Conservation (phyloP, 2,888 invertebrate species). For the Mycalesis mineus region DNA sequence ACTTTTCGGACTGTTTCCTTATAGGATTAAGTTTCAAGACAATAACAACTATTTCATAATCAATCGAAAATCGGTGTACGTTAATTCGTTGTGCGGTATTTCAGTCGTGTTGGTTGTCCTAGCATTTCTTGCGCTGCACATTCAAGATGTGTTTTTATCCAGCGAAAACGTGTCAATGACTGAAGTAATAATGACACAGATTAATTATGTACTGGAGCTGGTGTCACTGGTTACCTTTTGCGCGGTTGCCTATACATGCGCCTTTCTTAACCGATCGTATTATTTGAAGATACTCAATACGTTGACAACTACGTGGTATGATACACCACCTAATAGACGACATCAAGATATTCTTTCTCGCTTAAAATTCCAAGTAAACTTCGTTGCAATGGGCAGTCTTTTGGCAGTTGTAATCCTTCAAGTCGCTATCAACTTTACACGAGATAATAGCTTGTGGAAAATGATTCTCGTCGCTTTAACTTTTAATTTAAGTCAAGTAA, state of each 20-base stretch:
- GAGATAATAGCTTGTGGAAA: conserved; percentile 51
- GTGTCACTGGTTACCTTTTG: conserved; percentile 39
- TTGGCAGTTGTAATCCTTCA: conserved; percentile 38
- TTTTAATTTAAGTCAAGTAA: conserved; percentile 52
- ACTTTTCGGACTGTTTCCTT: conserved; percentile 37
- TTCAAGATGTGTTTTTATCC: conserved; percentile 39
- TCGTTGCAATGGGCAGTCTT: conserved; percentile 35
- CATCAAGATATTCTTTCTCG: conserved; percentile 35
- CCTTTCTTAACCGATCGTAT: conserved; percentile 44
- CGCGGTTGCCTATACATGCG: conserved; percentile 42
- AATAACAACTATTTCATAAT: conserved; percentile 34
- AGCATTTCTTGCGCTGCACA: conserved; percentile 44
- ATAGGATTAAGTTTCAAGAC: conserved; percentile 33
- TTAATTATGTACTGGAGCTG: conserved; percentile 57
- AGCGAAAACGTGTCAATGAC: conserved; percentile 41
- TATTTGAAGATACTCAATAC: conserved; percentile 52
- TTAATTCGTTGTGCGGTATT: conserved; percentile 48
- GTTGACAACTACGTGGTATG: conserved; percentile 40
- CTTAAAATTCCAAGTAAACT: conserved; percentile 42
- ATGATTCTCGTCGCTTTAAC: conserved; percentile 47
- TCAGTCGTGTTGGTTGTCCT: conserved; percentile 39
- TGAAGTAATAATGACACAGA: conserved; percentile 47
- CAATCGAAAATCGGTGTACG: conserved; percentile 48
- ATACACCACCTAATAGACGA: conserved; percentile 34
- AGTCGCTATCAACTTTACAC: conserved; percentile 46